These are phyloP conservation scores for Matsumyia berberina DNA, from an alignment of 2,888 invertebrate species.

Conservation along the genomic window DNA sequence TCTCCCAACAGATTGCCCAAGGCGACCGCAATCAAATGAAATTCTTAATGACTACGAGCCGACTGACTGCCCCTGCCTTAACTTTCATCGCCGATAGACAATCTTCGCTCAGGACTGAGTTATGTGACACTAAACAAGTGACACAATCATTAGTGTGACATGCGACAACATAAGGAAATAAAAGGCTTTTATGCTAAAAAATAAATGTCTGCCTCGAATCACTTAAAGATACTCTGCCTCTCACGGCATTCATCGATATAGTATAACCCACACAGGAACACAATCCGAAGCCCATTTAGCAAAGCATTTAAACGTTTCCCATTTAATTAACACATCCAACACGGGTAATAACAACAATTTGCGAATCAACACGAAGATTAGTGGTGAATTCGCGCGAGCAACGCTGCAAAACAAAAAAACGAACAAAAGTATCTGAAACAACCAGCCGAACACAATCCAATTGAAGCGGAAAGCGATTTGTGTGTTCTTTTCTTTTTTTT, in stretches of 20 bases:
- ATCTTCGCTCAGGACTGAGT: neutral
- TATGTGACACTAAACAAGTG: constrained; percentile 19
- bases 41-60: neutral
- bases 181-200: constrained; percentile 1
- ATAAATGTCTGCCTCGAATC: no score
- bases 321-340: constrained; percentile 70
- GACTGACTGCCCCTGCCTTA: neutral
- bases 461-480: constrained; percentile 59
- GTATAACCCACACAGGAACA: neutral
- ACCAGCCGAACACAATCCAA: constrained; percentile 56
- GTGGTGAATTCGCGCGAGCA: constrained; percentile 53
- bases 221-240: no score
- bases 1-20: neutral
- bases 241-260: no score
- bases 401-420: constrained; percentile 3
- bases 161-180: neutral
- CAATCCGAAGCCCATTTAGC: constrained; percentile 39
- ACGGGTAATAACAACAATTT: constrained; percentile 63
- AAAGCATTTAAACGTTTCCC: constrained; percentile 52
- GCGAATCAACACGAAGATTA: constrained; percentile 69
- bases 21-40: neutral
- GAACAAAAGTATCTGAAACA: constrained; percentile 31
- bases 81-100: neutral
- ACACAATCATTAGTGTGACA: constrained; percentile 1
- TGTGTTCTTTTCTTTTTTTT: constrained; percentile 20